Base-by-base conservation (phyloP, 2,888 invertebrate genomes). In the Fabriciana adippe region DNA sequence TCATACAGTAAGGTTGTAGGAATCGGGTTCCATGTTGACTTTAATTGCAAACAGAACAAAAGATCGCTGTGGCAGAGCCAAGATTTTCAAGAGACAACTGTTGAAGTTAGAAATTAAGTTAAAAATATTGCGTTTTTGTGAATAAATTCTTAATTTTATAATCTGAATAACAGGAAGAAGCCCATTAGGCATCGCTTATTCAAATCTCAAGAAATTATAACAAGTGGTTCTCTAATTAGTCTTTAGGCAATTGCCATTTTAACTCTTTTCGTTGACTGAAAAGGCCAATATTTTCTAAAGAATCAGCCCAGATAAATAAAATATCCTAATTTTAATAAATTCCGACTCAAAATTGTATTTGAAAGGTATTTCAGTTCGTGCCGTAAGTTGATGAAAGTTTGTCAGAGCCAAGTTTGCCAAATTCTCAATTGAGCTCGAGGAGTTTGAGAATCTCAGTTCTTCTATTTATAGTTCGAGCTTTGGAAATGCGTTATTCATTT, bases 351-450 rank as follows among this genome's bases (percentile, higher is more conserved):
- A 71, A 68, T 64, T 68, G 64, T 64, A 64, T 71, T 68, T 50
- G 64, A 53, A 64, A 66, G 70, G 70, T 66, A 66, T 68, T 64
- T 63, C 71, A 51, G 53, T 60, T 59, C 53, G 16, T 16, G 41
- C 16, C 18, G 56, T 55, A 51, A 64, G 51, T 47, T 47, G 53
- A 57, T 66, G 16, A n/a, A 54, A 55, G 35, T 66, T 60, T 48
- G 47, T 55, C 55, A 47, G 66, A 65, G 62, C 48, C 47, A 71
- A 71, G 50, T 71, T 71, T 57, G 51, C 55, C 67, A 57, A 69
- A 67, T 67, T 65, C 63, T 69, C 67, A 65, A 67, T 71, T 55
- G 67, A 69, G 69, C 69, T 68, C 66, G 64, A 41, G 31, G 65
- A 61, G 53, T 64, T 65, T 53, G 62, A 59, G 65, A 70, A 68